Percentiles rank a stretch among this genome's conserved stretches.
Conservation (phyloP, 2,113 vertebrate species). For the Alosa alosa region DNA sequence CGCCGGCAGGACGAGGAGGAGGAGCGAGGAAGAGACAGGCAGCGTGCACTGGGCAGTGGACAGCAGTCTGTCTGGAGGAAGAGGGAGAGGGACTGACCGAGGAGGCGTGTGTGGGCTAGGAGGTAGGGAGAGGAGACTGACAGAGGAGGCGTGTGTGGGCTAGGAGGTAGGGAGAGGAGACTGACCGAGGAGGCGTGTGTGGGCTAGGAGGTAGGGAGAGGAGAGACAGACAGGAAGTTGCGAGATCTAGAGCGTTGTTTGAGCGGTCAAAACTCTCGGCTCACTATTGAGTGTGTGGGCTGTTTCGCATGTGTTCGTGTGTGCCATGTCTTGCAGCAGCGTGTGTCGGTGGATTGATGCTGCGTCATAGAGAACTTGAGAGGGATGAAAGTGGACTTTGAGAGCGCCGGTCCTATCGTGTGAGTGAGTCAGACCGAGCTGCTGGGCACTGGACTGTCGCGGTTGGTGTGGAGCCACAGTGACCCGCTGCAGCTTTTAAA, state of each 20-base stretch:
- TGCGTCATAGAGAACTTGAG: background rate
- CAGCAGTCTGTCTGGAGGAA: conserved; percentile 72
- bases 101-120: too few relatives aligned
- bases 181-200: too few relatives aligned
- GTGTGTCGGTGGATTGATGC: background rate
- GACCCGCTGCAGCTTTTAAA: background rate
- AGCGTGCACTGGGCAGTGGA: conserved; percentile 51
- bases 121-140: too few relatives aligned
- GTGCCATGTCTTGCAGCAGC: background rate
- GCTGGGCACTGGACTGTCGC: background rate
- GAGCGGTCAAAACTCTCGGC: background rate
- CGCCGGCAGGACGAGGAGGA: conserved; percentile 56
- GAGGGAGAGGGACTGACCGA: conserved; percentile 37
- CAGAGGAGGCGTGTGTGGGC: too few relatives aligned
- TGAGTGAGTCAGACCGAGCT: background rate
- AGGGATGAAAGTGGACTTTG: too few relatives aligned
- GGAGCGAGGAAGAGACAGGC: conserved; percentile 60
- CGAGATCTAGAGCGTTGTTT: background rate
- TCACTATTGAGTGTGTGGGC: background rate
- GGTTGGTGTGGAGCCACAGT: background rate
- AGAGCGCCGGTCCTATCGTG: background rate
- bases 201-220: background rate
- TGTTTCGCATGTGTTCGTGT: background rate
- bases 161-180: too few relatives aligned
- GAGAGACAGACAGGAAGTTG: background rate